These are phyloP conservation scores for Crocodylus rhombifer DNA, from an alignment of 2,797 vertebrate species.

Conservation along the genomic window DNA sequence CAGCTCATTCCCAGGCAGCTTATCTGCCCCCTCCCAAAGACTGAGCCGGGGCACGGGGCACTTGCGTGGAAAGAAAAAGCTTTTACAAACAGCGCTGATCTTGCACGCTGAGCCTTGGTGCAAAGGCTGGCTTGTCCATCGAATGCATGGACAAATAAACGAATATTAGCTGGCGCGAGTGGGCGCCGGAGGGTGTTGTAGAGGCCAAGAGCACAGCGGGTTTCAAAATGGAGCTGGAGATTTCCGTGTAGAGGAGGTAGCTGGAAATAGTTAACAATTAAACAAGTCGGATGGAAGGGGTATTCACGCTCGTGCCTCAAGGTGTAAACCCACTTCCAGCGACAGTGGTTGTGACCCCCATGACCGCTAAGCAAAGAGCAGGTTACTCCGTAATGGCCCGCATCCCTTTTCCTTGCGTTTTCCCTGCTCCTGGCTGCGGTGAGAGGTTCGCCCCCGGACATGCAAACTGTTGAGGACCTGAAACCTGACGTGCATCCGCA, in stretches of 20 bases:
- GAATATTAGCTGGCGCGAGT: no score
- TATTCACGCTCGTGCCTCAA: rapidly evolving
- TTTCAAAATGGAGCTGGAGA: neutral
- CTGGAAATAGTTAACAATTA: neutral
- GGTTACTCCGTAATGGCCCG: no score
- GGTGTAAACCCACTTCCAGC: neutral
- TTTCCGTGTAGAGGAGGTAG: slow-evolving; percentile 16
- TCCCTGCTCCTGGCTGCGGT: no score
- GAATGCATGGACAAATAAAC: no score
- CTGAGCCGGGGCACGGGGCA: no score
- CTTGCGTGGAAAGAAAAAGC: no score
- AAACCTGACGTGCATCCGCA: neutral
- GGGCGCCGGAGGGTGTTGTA: slow-evolving; percentile 56
- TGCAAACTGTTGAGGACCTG: neutral
- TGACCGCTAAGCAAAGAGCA: no score
- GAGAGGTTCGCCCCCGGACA: neutral
- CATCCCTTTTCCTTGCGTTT: no score
- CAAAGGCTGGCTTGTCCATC: no score
- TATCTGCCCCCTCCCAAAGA: slow-evolving; percentile 51
- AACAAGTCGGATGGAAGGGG: neutral
- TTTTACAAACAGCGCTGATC: no score
- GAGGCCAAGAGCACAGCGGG: slow-evolving; percentile 31
- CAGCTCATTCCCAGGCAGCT: slow-evolving; percentile 63
- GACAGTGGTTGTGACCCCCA: neutral
- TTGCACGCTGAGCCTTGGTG: no score